phyloP scores from a whole-genome alignment of 2,888 invertebrate species.

The Peribatodes rhomboidaria region DNA sequence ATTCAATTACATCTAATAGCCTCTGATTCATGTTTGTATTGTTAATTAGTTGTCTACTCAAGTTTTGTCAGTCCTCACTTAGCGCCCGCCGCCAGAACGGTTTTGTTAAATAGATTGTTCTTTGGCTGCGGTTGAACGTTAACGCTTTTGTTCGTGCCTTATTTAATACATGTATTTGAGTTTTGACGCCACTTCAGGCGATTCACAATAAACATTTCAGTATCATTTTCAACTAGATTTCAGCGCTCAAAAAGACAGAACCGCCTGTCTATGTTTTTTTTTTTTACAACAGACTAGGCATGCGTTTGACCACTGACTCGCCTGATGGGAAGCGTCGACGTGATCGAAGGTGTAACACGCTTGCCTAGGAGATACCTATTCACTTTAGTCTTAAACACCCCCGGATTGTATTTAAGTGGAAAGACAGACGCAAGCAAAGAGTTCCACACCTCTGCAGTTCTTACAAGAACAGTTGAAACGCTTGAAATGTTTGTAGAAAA shows the following conservation, averaged over 20 bases:
- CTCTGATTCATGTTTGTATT: slow-evolving; percentile 87
- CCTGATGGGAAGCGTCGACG: too few species aligned
- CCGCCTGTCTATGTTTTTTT: not conserved
- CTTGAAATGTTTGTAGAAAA: too few species aligned
- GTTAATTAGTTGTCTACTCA: slow-evolving; percentile 85
- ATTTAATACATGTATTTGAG: slow-evolving; percentile 64
- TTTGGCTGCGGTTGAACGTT: slow-evolving; percentile 67
- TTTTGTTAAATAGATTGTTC: slow-evolving; percentile 80
- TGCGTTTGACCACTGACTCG: too few species aligned
- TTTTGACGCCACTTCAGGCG: slow-evolving; percentile 53
- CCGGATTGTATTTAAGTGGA: too few species aligned
- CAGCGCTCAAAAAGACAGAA: slow-evolving; percentile 5
- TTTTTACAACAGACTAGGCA: too few species aligned
- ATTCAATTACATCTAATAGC: slow-evolving; percentile 87
- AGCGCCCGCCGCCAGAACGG: slow-evolving; percentile 63
- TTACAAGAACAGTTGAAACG: too few species aligned
- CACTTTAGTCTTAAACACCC: too few species aligned
- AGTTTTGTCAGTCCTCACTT: slow-evolving; percentile 85
- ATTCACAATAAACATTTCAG: slow-evolving; percentile 43
- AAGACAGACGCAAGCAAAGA: too few species aligned
- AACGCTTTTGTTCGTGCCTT: slow-evolving; percentile 68
- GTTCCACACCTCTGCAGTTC: too few species aligned
- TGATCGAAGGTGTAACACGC: too few species aligned
- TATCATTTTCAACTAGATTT: slow-evolving; percentile 26
- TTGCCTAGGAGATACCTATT: too few species aligned